These are phyloP conservation scores for Rousettus madagascariensis DNA, from an alignment of 2,797 vertebrate genomes.

Conservation along the genomic window DNA sequence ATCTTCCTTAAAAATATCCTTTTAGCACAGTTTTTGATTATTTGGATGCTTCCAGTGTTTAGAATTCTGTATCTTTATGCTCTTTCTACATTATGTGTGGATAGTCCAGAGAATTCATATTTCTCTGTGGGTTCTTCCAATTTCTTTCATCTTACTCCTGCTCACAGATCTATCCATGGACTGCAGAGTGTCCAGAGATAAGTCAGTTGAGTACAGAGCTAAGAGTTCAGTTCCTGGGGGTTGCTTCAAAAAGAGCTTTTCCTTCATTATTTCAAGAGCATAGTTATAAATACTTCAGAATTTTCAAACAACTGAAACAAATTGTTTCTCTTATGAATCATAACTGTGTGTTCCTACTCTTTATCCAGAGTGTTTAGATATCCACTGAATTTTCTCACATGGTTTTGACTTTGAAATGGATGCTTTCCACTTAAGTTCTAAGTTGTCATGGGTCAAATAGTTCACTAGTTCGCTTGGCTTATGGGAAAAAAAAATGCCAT, in stretches of 20 bases:
- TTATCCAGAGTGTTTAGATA: background rate
- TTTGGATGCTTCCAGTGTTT: background rate
- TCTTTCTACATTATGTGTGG: background rate
- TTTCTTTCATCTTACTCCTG: background rate
- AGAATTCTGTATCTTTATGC: background rate
- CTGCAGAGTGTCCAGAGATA: background rate
- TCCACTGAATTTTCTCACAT: background rate
- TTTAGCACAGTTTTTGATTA: background rate
- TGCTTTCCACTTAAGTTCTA: background rate
- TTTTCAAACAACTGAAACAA: slow-evolving; percentile 14
- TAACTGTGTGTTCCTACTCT: background rate
- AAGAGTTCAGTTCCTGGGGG: background rate
- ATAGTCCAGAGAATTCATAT: background rate
- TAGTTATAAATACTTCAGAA: slow-evolving; percentile 42
- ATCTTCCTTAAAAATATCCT: background rate
- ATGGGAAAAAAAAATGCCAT: background rate
- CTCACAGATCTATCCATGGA: background rate
- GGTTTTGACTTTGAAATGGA: slow-evolving; percentile 50
- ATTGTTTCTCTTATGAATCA: background rate
- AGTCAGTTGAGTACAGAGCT: background rate
- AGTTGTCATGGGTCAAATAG: background rate
- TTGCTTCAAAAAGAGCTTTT: slow-evolving; percentile 9
- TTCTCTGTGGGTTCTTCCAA: background rate
- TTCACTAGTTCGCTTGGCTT: background rate
- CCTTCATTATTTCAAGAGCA: slow-evolving; percentile 21